A percentile compares a stretch with the other conserved stretches of the same genome.
Conservation (phyloP, 2,888 invertebrate genomes). For the Empis livida region DNA sequence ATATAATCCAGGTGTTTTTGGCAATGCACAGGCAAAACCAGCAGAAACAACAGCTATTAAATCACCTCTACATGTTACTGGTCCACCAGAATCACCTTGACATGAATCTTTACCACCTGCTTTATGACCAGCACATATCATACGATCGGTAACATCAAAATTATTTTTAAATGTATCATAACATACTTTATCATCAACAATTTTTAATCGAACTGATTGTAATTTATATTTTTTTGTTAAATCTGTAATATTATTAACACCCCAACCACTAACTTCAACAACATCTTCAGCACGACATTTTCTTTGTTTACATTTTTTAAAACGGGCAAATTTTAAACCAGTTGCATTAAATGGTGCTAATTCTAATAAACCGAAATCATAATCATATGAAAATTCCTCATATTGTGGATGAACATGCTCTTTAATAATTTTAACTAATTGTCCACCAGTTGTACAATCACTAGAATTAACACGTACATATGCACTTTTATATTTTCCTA, state of each 20-base stretch:
- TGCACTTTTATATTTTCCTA: slow-evolving; percentile 14
- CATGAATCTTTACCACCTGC: slow-evolving; percentile 27
- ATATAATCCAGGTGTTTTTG: slow-evolving; percentile 29
- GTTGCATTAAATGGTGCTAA: slow-evolving; percentile 14
- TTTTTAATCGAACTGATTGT: slow-evolving; percentile 24
- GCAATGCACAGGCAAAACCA: slow-evolving; percentile 28
- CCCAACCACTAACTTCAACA: slow-evolving; percentile 31
- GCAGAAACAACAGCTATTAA: slow-evolving; percentile 32
- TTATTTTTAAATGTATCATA: slow-evolving; percentile 14
- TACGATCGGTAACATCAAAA: slow-evolving; percentile 23
- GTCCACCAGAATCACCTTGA: slow-evolving; percentile 35
- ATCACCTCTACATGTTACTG: slow-evolving; percentile 20
- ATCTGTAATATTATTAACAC: slow-evolving; percentile 19
- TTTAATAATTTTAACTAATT: slow-evolving; percentile 23
- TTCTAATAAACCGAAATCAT: slow-evolving; percentile 35
- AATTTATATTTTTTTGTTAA: slow-evolving; percentile 14
- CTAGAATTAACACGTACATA: slow-evolving; percentile 33
- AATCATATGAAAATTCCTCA: slow-evolving; percentile 24
- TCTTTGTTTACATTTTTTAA: slow-evolving; percentile 17
- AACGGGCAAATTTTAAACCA: slow-evolving; percentile 16
- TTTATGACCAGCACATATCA: slow-evolving; percentile 24
- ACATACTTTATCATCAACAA: slow-evolving; percentile 21
- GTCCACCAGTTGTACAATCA: slow-evolving; percentile 26
- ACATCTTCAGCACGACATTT: slow-evolving; percentile 14
- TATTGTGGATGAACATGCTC: slow-evolving; percentile 25